Base-by-base conservation (phyloP, 2,888 invertebrate species). In the Caenorhabditis japonica region DNA sequence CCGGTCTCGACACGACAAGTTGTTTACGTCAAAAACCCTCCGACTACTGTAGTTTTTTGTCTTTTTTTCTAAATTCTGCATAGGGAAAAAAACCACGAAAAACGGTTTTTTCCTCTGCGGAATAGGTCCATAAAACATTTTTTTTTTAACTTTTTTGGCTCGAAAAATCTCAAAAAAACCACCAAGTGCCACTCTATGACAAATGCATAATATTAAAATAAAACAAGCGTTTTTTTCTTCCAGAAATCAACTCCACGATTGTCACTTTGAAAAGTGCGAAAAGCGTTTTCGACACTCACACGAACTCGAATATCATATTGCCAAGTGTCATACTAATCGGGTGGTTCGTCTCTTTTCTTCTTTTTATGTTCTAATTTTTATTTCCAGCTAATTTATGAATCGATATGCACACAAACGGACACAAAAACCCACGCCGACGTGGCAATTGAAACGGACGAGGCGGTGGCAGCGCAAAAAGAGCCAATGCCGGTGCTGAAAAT, bases 251-350 rank as follows among this genome's bases (percentile, higher is more conserved):
- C 38, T 58, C 41, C 75, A 75, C 39, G 58, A 59, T 44, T 75
- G 75, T 17, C 64, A 62, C 25, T 64, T 33, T 27, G 69, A 69
- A 2, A 60, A 43, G n/a, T 75, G 75, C 36, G 27, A 58, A 4
- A 64, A 75, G 34, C 52, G 60, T 10, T 75, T 59, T 39, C 36
- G 7, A 17, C 4, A 15, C n/a, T 39, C 64, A 0, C 5, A 23
- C 12, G 66, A 75, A 15, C 59, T 75, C 23, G 66, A 75, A 13
- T 75, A 70, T 39, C 75, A 75, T 38, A 53, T 70, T 7, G 17
- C 70, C 2, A 70, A 70, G n/a, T 23, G n/a, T 30, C 75, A 75
- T 25, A 33, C 25, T 7, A 51, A 51, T n/a, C 62, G 46, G 46
- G 49, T 49, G 33, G 74, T 74, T 3, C 27, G 66, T 55, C 12